Percentiles rank a stretch among this genome's conserved stretches.
These are phyloP conservation scores for Melikaiella ostensackeni DNA, from an alignment of 2,888 invertebrate genomes.

Conservation along the genomic window DNA sequence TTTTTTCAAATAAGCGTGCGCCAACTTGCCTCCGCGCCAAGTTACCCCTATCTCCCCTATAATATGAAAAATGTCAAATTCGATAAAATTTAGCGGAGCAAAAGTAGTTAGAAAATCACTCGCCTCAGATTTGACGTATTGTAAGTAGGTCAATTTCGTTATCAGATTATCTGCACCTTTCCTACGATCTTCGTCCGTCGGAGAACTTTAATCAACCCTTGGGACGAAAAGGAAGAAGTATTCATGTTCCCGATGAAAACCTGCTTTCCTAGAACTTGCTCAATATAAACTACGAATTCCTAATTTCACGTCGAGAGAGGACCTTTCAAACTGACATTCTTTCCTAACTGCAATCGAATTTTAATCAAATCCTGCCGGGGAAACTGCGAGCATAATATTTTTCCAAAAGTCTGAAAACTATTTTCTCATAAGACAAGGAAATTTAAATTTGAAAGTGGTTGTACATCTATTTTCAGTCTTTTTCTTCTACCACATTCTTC, in stretches of 20 bases:
- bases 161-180: slow-evolving; percentile 9
- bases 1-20: no score
- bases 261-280: not conserved
- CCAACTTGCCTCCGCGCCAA: no score
- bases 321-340: not conserved
- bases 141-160: slow-evolving; percentile 28
- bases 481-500: not conserved
- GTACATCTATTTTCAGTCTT: not conserved
- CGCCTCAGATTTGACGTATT: not conserved
- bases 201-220: slow-evolving; percentile 26
- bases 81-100: no score
- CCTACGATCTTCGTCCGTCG: slow-evolving; percentile 5
- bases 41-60: no score
- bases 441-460: not conserved
- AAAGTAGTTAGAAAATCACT: not conserved
- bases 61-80: no score
- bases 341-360: not conserved
- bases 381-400: not conserved
- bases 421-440: not conserved
- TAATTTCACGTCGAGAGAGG: not conserved
- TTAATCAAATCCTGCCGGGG: not conserved
- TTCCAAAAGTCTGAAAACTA: not conserved
- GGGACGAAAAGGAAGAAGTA: not conserved
- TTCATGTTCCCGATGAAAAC: not conserved
- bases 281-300: not conserved